A percentile compares a stretch with the other conserved stretches of the same genome.
Conservation (phyloP, 2,797 vertebrate species). For the Neosilurus hyrtlii region DNA sequence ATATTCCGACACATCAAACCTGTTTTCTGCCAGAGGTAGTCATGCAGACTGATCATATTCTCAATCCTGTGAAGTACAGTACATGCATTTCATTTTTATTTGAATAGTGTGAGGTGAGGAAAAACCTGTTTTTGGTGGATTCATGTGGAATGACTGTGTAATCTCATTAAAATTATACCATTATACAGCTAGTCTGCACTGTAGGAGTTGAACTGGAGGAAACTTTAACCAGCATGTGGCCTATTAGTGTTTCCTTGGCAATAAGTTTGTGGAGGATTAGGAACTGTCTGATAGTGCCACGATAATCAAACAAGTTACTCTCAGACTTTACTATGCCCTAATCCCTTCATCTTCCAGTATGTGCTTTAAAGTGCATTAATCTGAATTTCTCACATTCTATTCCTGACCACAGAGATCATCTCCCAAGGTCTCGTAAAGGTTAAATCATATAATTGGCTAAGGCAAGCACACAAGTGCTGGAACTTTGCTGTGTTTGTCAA, state of each 20-base stretch:
- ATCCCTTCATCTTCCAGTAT: slow-evolving; percentile 67
- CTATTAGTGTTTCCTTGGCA: slow-evolving; percentile 59
- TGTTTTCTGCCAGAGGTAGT: background rate
- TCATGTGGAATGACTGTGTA: slow-evolving; percentile 24
- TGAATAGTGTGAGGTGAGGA: too few relatives aligned
- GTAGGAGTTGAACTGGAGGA: slow-evolving; percentile 18
- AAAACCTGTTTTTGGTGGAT: background rate
- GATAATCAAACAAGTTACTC: slow-evolving; percentile 52
- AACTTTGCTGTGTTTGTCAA: background rate
- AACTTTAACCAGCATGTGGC: slow-evolving; percentile 32
- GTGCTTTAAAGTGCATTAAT: slow-evolving; percentile 72
- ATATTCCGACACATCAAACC: background rate
- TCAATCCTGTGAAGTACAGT: background rate
- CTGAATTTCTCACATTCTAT: slow-evolving; percentile 32
- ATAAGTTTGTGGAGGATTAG: slow-evolving; percentile 62
- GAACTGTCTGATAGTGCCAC: slow-evolving; percentile 57
- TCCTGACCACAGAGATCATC: slow-evolving; percentile 28
- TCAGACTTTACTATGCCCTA: slow-evolving; percentile 45
- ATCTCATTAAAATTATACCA: slow-evolving; percentile 26
- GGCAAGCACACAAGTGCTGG: background rate
- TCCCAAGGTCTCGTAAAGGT: slow-evolving; percentile 49
- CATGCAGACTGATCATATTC: background rate
- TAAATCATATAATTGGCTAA: background rate
- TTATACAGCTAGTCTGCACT: background rate
- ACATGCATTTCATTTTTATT: background rate